These are phyloP conservation scores for Toxotes lorentzi DNA, from an alignment of 2,797 vertebrate species.

Conservation along the genomic window DNA sequence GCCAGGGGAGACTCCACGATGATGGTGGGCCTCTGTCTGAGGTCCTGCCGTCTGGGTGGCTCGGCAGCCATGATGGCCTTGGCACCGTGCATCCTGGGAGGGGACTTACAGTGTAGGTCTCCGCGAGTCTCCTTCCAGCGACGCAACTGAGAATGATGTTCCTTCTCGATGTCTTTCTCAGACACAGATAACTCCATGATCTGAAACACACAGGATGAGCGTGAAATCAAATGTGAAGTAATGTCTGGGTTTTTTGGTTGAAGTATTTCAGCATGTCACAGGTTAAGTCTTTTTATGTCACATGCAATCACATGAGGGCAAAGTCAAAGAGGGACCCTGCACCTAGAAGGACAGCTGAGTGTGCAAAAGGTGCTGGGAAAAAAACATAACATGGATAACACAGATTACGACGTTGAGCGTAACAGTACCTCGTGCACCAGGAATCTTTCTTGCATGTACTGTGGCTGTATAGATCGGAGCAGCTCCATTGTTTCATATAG, in stretches of 20 bases:
- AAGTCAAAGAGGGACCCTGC: constrained; percentile 31
- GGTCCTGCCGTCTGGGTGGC: constrained; percentile 86
- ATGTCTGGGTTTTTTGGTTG: not conserved
- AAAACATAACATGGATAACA: constrained; percentile 17
- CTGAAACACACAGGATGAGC: constrained; percentile 75
- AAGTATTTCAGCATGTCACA: not conserved
- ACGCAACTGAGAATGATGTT: constrained; percentile 92
- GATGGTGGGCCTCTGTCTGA: constrained; percentile 91
- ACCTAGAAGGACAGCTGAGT: not conserved
- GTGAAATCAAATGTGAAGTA: not conserved
- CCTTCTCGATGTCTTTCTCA: constrained; percentile 94
- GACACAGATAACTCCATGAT: constrained; percentile 90
- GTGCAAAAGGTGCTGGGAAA: not conserved
- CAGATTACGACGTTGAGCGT: not conserved
- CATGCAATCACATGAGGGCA: constrained; percentile 7
- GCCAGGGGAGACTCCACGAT: constrained; percentile 77
- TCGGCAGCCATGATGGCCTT: constrained; percentile 94
- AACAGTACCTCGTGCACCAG: constrained; percentile 91
- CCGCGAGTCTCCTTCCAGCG: constrained; percentile 93
- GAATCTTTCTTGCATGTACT: constrained; percentile 93
- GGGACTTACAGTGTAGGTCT: constrained; percentile 91
- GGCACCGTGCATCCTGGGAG: constrained; percentile 94
- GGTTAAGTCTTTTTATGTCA: not conserved
- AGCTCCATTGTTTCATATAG: constrained; percentile 96
- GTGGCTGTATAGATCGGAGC: constrained; percentile 89